phyloP scores from a whole-genome alignment of 2,888 invertebrate species.

The Leptinotarsa tumamoca region DNA sequence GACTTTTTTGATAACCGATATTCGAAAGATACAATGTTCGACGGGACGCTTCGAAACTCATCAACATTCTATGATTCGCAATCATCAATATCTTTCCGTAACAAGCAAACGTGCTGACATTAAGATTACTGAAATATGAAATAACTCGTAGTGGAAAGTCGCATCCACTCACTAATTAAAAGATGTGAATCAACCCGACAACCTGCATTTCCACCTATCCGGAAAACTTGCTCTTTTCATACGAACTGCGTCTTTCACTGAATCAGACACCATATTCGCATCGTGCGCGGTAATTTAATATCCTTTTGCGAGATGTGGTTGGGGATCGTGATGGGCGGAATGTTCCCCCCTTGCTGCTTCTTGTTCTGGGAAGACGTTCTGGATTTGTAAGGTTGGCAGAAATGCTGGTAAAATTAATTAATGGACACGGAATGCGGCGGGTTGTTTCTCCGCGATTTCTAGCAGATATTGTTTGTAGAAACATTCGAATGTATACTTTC shows the following conservation, averaged over 20 bases:
- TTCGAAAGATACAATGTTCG: no score
- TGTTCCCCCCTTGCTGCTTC: not conserved
- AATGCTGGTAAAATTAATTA: constrained; percentile 5
- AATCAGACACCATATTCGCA: not conserved
- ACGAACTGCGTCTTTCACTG: constrained; percentile 5
- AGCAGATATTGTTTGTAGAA: not conserved
- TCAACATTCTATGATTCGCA: constrained; percentile 4
- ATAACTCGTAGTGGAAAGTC: not conserved
- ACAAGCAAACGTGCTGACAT: constrained; percentile 4
- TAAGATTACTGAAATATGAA: constrained; percentile 2
- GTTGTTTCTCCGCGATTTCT: not conserved
- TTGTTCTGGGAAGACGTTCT: not conserved
- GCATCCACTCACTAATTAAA: constrained; percentile 11
- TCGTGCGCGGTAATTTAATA: constrained; percentile 8
- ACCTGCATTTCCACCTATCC: constrained; percentile 1
- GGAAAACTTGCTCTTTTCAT: constrained; percentile 17
- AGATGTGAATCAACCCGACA: constrained; percentile 4
- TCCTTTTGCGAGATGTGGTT: not conserved
- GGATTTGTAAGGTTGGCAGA: not conserved
- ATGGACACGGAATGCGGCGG: not conserved
- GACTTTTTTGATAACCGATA: no score
- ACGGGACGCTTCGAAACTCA: not conserved
- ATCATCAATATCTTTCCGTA: constrained; percentile 3
- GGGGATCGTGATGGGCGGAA: not conserved
- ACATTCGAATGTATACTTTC: not conserved